phyloP scores from a whole-genome alignment of 1,140 invertebrate genomes.

The Orius insidiosus region DNA sequence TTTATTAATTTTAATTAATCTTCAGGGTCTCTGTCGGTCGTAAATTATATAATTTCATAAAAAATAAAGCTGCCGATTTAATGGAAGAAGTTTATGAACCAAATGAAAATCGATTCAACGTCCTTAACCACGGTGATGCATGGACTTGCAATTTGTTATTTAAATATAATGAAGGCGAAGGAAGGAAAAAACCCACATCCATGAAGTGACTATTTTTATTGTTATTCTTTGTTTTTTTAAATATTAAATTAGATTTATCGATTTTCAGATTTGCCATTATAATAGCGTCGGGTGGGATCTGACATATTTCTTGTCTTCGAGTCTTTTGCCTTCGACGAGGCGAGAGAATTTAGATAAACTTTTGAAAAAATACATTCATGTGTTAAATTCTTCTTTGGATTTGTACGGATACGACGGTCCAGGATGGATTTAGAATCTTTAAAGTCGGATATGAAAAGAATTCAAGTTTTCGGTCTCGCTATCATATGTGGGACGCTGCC shows the following conservation, averaged over 20 bases:
- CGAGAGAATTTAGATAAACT: background rate
- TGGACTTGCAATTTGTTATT: slow-evolving; percentile 37
- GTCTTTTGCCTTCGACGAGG: background rate
- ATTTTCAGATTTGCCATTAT: slow-evolving; percentile 13
- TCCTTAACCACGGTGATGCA: slow-evolving; percentile 32
- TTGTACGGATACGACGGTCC: no score
- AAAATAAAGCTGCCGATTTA: no score
- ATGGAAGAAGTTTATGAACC: no score
- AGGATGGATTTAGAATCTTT: no score
- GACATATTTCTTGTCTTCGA: background rate
- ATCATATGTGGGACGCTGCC: no score
- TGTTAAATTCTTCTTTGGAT: background rate
- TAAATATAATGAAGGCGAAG: slow-evolving; percentile 8
- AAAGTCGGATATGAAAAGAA: no score
- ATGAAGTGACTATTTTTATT: background rate
- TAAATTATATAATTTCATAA: no score
- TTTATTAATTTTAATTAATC: no score
- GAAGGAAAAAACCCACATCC: background rate
- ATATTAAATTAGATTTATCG: slow-evolving; percentile 13
- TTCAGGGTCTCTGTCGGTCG: no score
- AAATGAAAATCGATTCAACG: slow-evolving; percentile 10
- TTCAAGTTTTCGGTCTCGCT: no score
- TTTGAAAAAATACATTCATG: background rate
- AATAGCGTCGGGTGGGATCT: slow-evolving; percentile 10
- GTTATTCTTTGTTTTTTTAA: no score